These are phyloP conservation scores for Misgurnus mizolepis DNA, from an alignment of 2,113 vertebrate genomes.

Conservation along the genomic window DNA sequence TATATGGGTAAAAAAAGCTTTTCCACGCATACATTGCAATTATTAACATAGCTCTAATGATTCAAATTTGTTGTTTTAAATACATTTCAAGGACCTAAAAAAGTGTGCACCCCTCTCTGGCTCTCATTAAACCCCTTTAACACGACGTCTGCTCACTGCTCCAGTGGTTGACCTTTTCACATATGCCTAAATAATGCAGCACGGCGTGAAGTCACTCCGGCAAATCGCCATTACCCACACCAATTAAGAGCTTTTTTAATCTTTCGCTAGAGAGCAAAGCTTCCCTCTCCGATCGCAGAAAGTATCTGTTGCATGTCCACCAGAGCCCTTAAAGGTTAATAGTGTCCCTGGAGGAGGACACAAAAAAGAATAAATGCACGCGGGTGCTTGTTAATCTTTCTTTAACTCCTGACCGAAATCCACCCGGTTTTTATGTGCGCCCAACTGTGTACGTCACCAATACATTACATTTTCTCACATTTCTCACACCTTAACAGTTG, in stretches of 20 bases:
- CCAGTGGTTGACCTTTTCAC: conserved; percentile 45
- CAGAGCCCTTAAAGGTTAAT: conserved; percentile 50
- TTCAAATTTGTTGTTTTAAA: not conserved
- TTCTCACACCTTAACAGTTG: too few relatives aligned
- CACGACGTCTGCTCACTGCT: not conserved
- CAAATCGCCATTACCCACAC: conserved; percentile 51
- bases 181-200: conserved; percentile 33
- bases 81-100: not conserved
- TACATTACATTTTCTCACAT: too few relatives aligned
- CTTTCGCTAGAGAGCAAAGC: conserved; percentile 42
- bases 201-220: conserved; percentile 38
- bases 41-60: not conserved
- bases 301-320: conserved; percentile 33
- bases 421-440: not conserved
- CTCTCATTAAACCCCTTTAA: not conserved
- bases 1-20: not conserved
- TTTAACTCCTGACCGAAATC: conserved; percentile 42
- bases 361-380: conserved; percentile 6
- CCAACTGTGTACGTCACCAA: too few relatives aligned
- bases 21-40: not conserved
- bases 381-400: conserved; percentile 38
- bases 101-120: conserved; percentile 2
- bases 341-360: conserved; percentile 37
- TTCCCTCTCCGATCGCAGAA: not conserved
- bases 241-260: conserved; percentile 54